Conservation (phyloP, 2,888 invertebrate genomes). For the Melinaea marsaeus region DNA sequence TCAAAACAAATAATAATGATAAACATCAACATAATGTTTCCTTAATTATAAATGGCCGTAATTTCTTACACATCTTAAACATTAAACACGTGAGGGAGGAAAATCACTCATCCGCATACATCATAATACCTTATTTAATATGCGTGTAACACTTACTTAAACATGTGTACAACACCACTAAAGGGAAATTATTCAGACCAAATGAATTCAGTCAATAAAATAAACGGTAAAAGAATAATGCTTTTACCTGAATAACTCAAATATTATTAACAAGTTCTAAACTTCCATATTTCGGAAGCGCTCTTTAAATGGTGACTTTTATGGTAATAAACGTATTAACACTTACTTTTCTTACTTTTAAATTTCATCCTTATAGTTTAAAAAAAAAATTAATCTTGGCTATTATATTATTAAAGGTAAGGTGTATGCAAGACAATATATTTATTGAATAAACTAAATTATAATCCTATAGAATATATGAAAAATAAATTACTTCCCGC, state of each 20-base stretch:
- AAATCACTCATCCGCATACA: conserved; percentile 6
- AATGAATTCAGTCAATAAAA: conserved; percentile 5
- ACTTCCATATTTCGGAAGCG: not conserved
- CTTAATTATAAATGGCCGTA: conserved; percentile 1
- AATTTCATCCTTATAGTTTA: no score
- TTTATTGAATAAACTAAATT: no score
- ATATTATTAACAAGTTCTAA: not conserved
- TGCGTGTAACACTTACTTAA: conserved; percentile 6
- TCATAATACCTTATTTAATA: conserved; percentile 7
- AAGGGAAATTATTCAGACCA: conserved; percentile 1
- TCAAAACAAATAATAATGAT: not conserved
- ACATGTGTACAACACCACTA: conserved; percentile 5
- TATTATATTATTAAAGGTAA: no score
- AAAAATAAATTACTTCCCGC: no score
- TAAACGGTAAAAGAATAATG: not conserved
- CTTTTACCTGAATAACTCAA: not conserved
- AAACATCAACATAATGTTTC: not conserved
- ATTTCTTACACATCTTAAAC: conserved; percentile 4
- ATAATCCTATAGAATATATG: no score
- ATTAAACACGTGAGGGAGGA: conserved; percentile 6
- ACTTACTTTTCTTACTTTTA: no score
- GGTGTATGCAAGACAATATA: no score
- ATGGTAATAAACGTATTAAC: no score
- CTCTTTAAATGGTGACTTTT: no score
- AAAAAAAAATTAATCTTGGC: no score